Base-by-base conservation (phyloP, 1,140 invertebrate species). In the Orussus abietinus region DNA sequence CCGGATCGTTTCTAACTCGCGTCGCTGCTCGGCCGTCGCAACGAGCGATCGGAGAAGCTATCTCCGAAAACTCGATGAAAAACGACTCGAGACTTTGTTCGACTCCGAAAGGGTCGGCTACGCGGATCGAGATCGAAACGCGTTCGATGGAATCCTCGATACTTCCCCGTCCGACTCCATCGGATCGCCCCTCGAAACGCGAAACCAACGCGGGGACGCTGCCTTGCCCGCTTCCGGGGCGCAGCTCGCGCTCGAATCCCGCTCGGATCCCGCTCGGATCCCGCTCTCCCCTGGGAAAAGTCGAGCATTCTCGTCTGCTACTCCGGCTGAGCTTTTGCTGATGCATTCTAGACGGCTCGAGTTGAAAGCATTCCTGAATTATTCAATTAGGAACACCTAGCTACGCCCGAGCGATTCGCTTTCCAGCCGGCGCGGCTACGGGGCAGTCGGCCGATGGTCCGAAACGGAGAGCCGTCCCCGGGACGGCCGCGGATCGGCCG, bases 341-440 rank as follows among this genome's bases (percentile, higher is more conserved):
- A 25, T 28, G 50, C 36, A 37, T 42, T 42, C 36, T 29, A 37
- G 20, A 39, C 44, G 43, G 51, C 45, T 45, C 39, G 26, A 47
- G 57, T 56, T 60, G 53, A 62, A 58, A 62, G 59, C 59, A 60
- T 58, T 51, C 48, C 51, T 62, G 51, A 60, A 62, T 62, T 62
- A 62, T 62, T 62, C 59, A 62, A 59, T 62, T 60, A 62, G 55
- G 49, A 42, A 46, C 51, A 55, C 59, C 60, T 57, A 56, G 55
- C 55, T 36, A 55, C 44, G 58, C 49, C 46, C 54, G 45, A 47
- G 38, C 38, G 38, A 39, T 22, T 50, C 18, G 38, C 26, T 9
- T 17, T 38, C 36, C 35, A 29, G 31, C 33, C 29, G 30, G 38
- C 42, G 25, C 35, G 12, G 14, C 6, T 38, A 9, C 31, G 5